phyloP scores from a whole-genome alignment of 2,797 vertebrate species.

The Falco naumanni region DNA sequence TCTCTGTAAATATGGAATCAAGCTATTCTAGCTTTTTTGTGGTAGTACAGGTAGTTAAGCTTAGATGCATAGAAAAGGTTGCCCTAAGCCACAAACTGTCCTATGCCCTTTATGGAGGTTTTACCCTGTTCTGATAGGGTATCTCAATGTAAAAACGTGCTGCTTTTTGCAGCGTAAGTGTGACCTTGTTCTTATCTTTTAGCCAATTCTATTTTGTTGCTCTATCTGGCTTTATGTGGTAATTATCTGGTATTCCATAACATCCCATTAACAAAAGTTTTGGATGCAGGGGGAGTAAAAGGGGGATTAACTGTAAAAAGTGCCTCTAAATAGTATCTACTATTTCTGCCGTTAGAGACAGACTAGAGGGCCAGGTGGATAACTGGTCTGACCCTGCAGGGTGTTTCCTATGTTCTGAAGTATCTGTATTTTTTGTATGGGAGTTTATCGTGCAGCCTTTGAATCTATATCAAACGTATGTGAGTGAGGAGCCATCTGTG shows the following conservation, averaged over 20 bases:
- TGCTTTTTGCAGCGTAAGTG: background rate
- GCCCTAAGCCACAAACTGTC: background rate
- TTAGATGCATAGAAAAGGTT: background rate
- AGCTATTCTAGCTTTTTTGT: background rate
- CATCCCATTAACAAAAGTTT: background rate
- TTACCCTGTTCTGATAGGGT: background rate
- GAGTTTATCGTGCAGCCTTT: background rate
- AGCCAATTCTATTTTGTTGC: background rate
- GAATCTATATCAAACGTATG: background rate
- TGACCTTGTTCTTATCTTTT: background rate
- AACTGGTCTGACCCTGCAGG: background rate
- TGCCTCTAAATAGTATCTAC: background rate
- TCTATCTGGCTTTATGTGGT: background rate
- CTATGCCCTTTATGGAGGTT: background rate
- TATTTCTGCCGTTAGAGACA: background rate
- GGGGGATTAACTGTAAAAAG: background rate
- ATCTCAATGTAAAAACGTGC: background rate
- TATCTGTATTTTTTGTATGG: background rate
- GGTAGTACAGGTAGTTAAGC: background rate
- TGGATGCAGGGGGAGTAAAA: background rate
- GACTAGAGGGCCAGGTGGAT: background rate
- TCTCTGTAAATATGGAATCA: background rate
- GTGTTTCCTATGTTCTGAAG: background rate
- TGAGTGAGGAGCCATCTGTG: background rate
- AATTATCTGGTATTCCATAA: background rate